Percentiles rank a stretch among this genome's conserved stretches.
Evolutionary conservation across 1,140 invertebrate species (phyloP).

Genomic region (Drosophila cardini): DNA sequence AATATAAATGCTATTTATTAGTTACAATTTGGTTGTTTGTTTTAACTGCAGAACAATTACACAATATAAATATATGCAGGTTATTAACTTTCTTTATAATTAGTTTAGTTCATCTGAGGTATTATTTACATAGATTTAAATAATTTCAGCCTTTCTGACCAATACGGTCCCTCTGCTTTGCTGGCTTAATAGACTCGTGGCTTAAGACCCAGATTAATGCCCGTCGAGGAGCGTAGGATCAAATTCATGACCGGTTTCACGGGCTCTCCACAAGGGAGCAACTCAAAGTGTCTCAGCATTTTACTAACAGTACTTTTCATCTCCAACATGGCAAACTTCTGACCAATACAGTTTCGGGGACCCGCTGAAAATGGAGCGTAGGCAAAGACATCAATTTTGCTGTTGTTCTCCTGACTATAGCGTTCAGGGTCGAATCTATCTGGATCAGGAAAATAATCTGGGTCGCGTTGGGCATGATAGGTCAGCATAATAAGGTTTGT

Average conservation of each 20-base stretch:
- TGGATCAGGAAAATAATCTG: constrained; percentile 86
- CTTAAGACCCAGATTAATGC: constrained; percentile 72
- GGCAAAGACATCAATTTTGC: constrained; percentile 85
- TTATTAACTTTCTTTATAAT: background rate
- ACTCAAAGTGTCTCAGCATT: constrained; percentile 83
- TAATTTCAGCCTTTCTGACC: background rate
- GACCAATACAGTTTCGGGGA: constrained; percentile 88
- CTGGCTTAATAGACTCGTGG: constrained; percentile 55
- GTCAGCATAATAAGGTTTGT: constrained; percentile 82
- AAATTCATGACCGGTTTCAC: constrained; percentile 64
- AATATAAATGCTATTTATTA: background rate
- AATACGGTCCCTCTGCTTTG: too few relatives aligned
- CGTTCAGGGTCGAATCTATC: constrained; percentile 88
- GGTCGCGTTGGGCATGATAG: constrained; percentile 86
- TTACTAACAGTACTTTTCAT: constrained; percentile 87
- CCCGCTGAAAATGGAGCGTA: constrained; percentile 89
- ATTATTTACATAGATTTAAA: constrained; percentile 18
- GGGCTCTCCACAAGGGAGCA: constrained; percentile 65
- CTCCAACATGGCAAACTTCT: constrained; percentile 93
- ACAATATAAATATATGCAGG: background rate
- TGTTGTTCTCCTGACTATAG: constrained; percentile 85
- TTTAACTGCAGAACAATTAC: background rate
- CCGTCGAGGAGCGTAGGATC: constrained; percentile 69
- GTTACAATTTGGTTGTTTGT: background rate
- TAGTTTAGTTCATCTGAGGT: background rate